Evolutionary conservation across 2,888 invertebrate species (phyloP), one percentile per base, ranked within the genome.

Genomic region (Neocrepidodera transversa): DNA sequence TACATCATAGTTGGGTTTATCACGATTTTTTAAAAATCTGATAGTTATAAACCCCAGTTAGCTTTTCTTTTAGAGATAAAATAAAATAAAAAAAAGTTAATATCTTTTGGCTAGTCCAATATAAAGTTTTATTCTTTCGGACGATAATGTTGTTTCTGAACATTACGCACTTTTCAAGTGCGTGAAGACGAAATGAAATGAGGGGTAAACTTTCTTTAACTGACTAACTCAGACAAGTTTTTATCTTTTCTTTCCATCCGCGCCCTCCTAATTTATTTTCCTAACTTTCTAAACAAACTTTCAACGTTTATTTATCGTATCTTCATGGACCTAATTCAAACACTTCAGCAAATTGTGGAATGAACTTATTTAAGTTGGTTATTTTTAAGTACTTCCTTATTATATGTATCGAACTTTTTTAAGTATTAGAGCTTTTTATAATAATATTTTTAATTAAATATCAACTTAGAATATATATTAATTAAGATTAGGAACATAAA

Each of bases 271-370:
- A 60, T 60, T 60, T 60, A 60, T 60, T 43, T 50, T 47, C 40
- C 38, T 20, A 60, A 60, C 55, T 60, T 50, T 56, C 47, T 47
- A 55, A 54, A 51, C 60, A 45, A 56, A 60, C 60, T 60, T 56
- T 60, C 60, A 56, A 38, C 60, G 47, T 56, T 60, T 56, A 56
- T 60, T 60, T 55, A 52, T 56, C 55, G 51, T 51, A 60, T 60
- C 55, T 60, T 30, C 13, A 49, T 38, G 47, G 54, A 55, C 51
- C 47, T 55, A 56, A 60, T 60, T 56, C 55, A 51, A 55, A 55
- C 40, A 56, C 60, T 56, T 56, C 55, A 56, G 28, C 55, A 48
- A 60, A 40, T 23, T 40, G 26, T 40, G 28, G 40, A 23, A 23
- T 58, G 23, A 45, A 43, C 20, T 53, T 53, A n/a, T 28, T 13